Conservation (phyloP, 2,888 invertebrate genomes). For the Eurois occulta region DNA sequence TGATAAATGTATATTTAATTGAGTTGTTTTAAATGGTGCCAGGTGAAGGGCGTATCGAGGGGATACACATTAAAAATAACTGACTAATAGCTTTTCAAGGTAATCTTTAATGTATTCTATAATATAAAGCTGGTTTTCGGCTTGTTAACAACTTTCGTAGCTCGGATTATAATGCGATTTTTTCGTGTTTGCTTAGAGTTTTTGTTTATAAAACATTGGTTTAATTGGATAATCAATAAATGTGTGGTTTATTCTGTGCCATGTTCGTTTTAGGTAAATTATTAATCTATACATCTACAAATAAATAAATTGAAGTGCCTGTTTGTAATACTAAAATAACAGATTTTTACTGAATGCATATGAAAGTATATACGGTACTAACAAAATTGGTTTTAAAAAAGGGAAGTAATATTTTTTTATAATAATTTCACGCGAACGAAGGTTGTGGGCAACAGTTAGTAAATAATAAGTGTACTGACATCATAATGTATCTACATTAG, state of each 20-base stretch:
- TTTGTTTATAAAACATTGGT: not conserved
- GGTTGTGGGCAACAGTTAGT: too few species aligned
- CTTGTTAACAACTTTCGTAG: constrained; percentile 25
- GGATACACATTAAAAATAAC: constrained; percentile 67
- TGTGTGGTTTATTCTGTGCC: not conserved
- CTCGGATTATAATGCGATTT: constrained; percentile 3
- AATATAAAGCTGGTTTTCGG: constrained; percentile 32
- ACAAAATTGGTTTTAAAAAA: too few species aligned
- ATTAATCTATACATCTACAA: too few species aligned
- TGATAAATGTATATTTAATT: constrained; percentile 51
- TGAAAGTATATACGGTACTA: too few species aligned
- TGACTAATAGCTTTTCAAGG: constrained; percentile 67
- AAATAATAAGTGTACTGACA: not conserved
- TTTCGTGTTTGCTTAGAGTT: constrained; percentile 6
- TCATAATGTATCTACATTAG: not conserved
- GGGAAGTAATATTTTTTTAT: too few species aligned
- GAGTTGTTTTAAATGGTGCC: constrained; percentile 57
- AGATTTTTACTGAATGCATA: too few species aligned
- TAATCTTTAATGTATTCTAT: constrained; percentile 51
- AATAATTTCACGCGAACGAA: too few species aligned
- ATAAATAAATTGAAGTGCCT: too few species aligned
- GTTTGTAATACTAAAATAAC: too few species aligned
- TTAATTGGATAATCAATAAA: not conserved
- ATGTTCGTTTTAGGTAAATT: not conserved
- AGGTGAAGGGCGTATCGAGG: constrained; percentile 66